Base-by-base conservation (phyloP, 2,888 invertebrate species). In the Drosophila rellima region DNA sequence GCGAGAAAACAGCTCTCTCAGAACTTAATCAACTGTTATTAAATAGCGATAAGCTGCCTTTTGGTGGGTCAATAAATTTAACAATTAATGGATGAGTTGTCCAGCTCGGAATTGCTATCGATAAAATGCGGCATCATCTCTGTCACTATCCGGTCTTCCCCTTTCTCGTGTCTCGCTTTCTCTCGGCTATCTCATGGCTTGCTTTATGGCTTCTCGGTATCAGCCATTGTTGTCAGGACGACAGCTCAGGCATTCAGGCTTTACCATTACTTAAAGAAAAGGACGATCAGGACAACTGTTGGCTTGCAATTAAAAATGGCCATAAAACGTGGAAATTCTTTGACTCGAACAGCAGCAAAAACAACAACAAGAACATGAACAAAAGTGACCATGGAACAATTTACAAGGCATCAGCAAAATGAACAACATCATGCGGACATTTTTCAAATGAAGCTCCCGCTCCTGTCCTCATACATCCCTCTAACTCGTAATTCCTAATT, bases 351-450 rank as follows among this genome's bases (percentile, higher is more conserved):
- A 45, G 10, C 45, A 31, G 29, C 29, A 50, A 54, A 52, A 51
- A 1, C 26, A 52, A 47, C 51, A 26, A 59, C 17, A 40, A 52
- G 4, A 35, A 39, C 26, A 54, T 18, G 11, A 35, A 47, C 60
- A 55, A 61, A 40, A 65, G 23, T 68, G 82, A 63, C 70, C 88
- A 82, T 85, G 64, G 71, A 80, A 72, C 77, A 80, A 79, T 88
- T 87, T 82, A 70, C 88, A 79, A 66, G 77, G 61, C 88, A 64
- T 67, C 69, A 73, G 66, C 65, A 66, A 77, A 83, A 85, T 78
- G 72, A 62, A 67, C 82, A 85, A 60, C 67, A 74, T 82, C 82
- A 85, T 64, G 70, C 77, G 65, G 62, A 81, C 79, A 68, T 57
- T 61, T 67, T 66, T 64, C 59, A 67, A 56, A 61, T 45, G 47